A percentile compares a stretch with the other conserved stretches of the same genome.
These are phyloP conservation scores for Triplophysa dalaica DNA, from an alignment of 2,113 vertebrate species.

Conservation along the genomic window DNA sequence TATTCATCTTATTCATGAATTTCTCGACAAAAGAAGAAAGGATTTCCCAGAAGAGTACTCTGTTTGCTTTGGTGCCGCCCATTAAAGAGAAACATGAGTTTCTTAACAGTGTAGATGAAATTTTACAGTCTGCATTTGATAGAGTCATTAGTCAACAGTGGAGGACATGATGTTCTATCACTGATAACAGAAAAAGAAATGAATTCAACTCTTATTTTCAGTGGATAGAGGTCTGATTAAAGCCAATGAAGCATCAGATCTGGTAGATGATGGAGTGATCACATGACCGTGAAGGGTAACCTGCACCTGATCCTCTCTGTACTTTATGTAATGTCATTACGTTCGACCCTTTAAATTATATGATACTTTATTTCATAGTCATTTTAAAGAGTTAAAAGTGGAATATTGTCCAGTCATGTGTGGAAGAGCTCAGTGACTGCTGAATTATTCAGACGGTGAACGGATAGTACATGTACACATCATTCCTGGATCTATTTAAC, in stretches of 20 bases:
- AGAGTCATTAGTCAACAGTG: slow-evolving; percentile 6
- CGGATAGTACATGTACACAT: slow-evolving; percentile 1
- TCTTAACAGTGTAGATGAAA: background rate
- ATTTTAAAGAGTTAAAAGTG: slow-evolving; percentile 61
- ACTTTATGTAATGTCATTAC: background rate
- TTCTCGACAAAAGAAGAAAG: background rate
- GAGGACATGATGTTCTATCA: background rate
- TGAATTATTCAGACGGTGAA: slow-evolving; percentile 49
- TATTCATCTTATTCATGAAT: slow-evolving; percentile 6
- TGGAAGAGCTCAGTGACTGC: slow-evolving; percentile 48
- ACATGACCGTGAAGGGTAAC: background rate
- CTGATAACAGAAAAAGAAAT: background rate
- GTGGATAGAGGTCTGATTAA: background rate
- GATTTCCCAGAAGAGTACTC: slow-evolving; percentile 2
- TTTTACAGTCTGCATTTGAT: slow-evolving; percentile 12
- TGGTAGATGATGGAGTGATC: background rate
- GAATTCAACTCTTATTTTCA: background rate
- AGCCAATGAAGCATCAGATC: background rate
- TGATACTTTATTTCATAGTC: slow-evolving; percentile 20
- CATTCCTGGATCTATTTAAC: slow-evolving; percentile 7
- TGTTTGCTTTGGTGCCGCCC: background rate
- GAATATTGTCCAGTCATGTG: slow-evolving; percentile 45
- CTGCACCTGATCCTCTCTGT: background rate
- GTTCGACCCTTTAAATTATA: background rate
- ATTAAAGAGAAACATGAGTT: slow-evolving; percentile 9